These are phyloP conservation scores for Berghia stephanieae DNA, from an alignment of 1,140 invertebrate genomes.

Conservation along the genomic window DNA sequence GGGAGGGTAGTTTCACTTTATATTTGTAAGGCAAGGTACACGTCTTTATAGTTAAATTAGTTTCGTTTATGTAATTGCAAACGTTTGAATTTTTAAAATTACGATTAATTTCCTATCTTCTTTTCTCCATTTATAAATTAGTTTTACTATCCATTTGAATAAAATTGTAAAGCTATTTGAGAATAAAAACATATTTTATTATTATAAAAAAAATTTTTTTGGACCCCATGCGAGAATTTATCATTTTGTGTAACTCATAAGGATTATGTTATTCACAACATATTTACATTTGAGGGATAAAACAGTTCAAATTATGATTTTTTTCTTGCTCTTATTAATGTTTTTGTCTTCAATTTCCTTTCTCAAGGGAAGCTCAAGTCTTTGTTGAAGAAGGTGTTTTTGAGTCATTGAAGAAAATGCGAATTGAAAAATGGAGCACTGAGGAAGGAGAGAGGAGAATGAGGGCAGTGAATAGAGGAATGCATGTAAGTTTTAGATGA, in stretches of 20 bases:
- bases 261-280: neutral
- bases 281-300: neutral
- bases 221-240: neutral
- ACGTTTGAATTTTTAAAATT: too few species aligned
- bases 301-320: neutral
- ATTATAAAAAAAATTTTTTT: neutral
- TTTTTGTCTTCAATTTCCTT: neutral
- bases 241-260: neutral
- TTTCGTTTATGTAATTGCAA: too few species aligned
- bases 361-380: slow-evolving; percentile 42
- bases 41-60: too few species aligned
- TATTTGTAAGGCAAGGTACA: too few species aligned
- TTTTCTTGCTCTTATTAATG: neutral
- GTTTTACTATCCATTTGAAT: too few species aligned
- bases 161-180: too few species aligned
- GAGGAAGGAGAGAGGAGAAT: slow-evolving; percentile 43
- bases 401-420: slow-evolving; percentile 43
- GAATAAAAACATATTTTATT: neutral
- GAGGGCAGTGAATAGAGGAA: slow-evolving; percentile 22
- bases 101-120: too few species aligned
- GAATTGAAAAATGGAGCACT: slow-evolving; percentile 48
- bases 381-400: slow-evolving; percentile 50
- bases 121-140: neutral
- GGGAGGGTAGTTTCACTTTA: too few species aligned
- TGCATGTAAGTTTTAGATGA: slow-evolving; percentile 27